Base-by-base conservation (phyloP, 2,797 vertebrate species). In the Bufotes viridis region DNA sequence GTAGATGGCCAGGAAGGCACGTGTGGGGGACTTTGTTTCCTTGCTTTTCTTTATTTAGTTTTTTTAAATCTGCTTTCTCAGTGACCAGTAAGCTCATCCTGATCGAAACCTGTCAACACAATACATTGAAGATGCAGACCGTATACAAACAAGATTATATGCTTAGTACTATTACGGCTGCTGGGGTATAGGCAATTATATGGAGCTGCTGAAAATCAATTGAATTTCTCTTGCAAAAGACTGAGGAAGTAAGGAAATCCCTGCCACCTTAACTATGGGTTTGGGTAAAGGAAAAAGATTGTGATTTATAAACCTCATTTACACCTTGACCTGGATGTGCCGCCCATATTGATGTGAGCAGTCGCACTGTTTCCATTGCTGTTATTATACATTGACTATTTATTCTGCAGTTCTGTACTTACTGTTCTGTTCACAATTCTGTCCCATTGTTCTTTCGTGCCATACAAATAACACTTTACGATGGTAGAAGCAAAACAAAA, bases 201-300 rank as follows among this genome's bases (percentile, higher is more conserved):
- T 82, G 88, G 55, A 85, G 63, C 91, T 91, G 87, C 90, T 91
- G 85, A 42, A 87, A 90, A 72, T 90, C 88, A 90, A 90, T 91
- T 88, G 87, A 89, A 79, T 42, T 87, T 90, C 86, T 87, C 86
- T 11, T 90, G 82, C 20, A n/a, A 17, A 20, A 81, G 70, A 51
- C 87, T 87, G 82, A 88, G 57, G 11, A 67, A 65, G 53, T 78
- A 89, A 91, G 53, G 90, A 90, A 86, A 55, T 69, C 42, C n/a
- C 63, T 42, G 70, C 34, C 61, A 8, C 42, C 7, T 3, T 34
- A 22, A 65, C 22, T 53, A 14, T 53, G 17, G 13, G 9, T 10
- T 51, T 53, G 4, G 22, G 14, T 82, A 51, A 42, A 42, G 22
- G 42, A 17, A 65, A n/a, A 3, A 17, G 22, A 42, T n/a, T 34